These are phyloP conservation scores for Alviniconcha strummeri DNA, from an alignment of 2,888 invertebrate species.

Conservation along the genomic window DNA sequence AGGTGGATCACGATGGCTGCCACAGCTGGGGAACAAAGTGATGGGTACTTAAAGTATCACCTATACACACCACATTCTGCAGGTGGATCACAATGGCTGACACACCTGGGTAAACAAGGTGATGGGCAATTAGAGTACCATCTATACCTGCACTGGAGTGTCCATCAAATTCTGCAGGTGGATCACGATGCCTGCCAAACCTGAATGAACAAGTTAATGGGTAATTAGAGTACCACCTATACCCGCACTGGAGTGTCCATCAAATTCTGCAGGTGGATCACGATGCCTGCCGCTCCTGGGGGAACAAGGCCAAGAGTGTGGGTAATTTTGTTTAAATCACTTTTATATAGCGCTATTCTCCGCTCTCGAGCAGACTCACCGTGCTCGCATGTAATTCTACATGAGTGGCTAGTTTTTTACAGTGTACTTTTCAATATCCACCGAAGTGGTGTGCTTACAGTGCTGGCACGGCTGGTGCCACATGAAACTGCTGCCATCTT, in stretches of 20 bases:
- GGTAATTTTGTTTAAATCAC: no score
- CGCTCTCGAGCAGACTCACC: no score
- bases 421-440: no score
- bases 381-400: no score
- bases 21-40: conserved; percentile 54
- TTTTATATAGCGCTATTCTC: no score
- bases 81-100: conserved; percentile 68
- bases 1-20: conserved; percentile 68
- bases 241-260: no score
- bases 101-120: conserved; percentile 53
- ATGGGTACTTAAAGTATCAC: background rate
- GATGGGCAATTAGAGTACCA: background rate
- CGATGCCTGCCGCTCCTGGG: conserved; percentile 64
- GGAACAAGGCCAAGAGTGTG: background rate
- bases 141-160: conserved; percentile 28
- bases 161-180: conserved; percentile 67
- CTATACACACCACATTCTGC: conserved; percentile 48
- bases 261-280: conserved; percentile 66
- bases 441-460: no score
- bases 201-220: conserved; percentile 40
- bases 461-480: no score
- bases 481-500: no score
- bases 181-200: conserved; percentile 68
- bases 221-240: background rate
- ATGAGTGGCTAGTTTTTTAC: no score